Percentiles rank a stretch among this genome's conserved stretches.
Conservation (phyloP, 92 coral and sea anemone species). For the Palythoa grandis region DNA sequence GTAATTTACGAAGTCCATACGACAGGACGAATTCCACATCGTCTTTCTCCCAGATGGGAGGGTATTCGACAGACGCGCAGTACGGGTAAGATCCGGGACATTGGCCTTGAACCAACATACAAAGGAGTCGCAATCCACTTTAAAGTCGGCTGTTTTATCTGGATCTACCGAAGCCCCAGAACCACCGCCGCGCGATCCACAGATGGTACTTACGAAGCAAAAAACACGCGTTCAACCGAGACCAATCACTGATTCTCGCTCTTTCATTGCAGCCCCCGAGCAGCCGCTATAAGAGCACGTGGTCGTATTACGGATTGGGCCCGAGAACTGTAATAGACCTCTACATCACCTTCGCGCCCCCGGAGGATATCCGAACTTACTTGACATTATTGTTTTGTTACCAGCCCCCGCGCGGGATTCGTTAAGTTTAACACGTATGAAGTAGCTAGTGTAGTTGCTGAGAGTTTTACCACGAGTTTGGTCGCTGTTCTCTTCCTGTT, state of each 20-base stretch:
- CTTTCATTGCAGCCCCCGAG: slow-evolving; percentile 71
- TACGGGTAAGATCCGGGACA: slow-evolving; percentile 55
- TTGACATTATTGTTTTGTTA: too few relatives aligned
- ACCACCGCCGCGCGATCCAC: slow-evolving; percentile 48
- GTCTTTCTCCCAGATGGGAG: not conserved
- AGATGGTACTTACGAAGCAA: slow-evolving; percentile 48
- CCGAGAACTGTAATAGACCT: too few relatives aligned
- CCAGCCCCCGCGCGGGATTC: too few relatives aligned
- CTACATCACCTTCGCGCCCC: too few relatives aligned
- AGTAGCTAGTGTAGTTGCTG: too few relatives aligned
- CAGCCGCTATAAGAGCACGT: too few relatives aligned
- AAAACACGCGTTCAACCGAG: slow-evolving; percentile 69
- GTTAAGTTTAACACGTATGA: too few relatives aligned
- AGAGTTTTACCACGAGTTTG: too few relatives aligned
- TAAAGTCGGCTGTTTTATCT: slow-evolving; percentile 56
- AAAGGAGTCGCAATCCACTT: slow-evolving; percentile 65
- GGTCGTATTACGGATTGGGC: too few relatives aligned
- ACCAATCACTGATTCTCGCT: slow-evolving; percentile 64
- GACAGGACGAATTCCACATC: slow-evolving; percentile 29
- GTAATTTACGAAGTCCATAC: slow-evolving; percentile 58
- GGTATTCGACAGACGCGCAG: slow-evolving; percentile 28
- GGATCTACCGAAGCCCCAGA: slow-evolving; percentile 60
- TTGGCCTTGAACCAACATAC: slow-evolving; percentile 28
- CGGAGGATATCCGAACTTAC: too few relatives aligned
- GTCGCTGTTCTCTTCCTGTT: too few relatives aligned